These are phyloP conservation scores for Tanytarsus gracilentus DNA, from an alignment of 2,888 invertebrate species.

Conservation along the genomic window DNA sequence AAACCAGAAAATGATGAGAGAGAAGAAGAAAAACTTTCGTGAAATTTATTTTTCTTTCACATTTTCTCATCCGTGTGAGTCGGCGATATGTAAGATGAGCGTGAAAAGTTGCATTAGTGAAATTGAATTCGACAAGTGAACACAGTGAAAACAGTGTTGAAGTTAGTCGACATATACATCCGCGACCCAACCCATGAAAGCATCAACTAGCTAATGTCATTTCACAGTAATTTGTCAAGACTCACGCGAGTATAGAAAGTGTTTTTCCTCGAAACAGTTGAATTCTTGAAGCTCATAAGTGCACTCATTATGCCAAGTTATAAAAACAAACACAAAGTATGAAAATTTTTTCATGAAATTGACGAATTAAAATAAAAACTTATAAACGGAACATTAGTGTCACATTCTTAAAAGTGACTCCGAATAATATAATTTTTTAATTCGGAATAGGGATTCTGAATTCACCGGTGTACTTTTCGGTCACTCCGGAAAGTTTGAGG, in stretches of 20 bases:
- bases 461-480: too few relatives aligned
- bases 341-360: not conserved
- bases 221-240: not conserved
- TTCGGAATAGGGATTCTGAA: too few relatives aligned
- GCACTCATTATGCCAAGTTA: constrained; percentile 20
- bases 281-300: not conserved
- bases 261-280: constrained; percentile 5
- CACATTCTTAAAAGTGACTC: too few relatives aligned
- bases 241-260: too few relatives aligned
- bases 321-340: constrained; percentile 23
- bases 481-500: too few relatives aligned
- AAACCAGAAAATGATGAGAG: too few relatives aligned
- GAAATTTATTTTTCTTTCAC: too few relatives aligned
- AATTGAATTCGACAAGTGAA: constrained; percentile 27
- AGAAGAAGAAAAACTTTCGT: too few relatives aligned
- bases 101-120: constrained; percentile 22
- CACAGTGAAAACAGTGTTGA: constrained; percentile 24
- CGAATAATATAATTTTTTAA: too few relatives aligned
- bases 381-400: too few relatives aligned
- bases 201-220: not conserved
- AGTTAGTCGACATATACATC: not conserved
- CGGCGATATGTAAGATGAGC: not conserved
- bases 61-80: too few relatives aligned
- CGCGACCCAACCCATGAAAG: not conserved
- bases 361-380: too few relatives aligned